phyloP scores from a whole-genome alignment of 2,888 invertebrate species.

The Acrobasis repandana region DNA sequence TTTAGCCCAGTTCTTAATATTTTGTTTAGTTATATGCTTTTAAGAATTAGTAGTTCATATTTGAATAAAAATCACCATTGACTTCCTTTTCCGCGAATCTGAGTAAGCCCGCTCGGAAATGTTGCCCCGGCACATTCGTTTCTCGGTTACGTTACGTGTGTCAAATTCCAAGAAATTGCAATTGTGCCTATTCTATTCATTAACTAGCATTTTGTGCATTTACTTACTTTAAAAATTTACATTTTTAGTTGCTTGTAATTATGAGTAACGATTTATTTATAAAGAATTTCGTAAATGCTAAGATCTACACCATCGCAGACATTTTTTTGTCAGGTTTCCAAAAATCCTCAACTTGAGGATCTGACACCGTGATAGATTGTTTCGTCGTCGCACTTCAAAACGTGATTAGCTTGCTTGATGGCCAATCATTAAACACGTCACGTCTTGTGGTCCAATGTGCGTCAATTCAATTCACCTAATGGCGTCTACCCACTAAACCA shows the following conservation, averaged over 20 bases:
- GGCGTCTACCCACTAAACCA: constrained; percentile 12
- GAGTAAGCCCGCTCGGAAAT: too few relatives aligned
- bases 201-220: constrained; percentile 1
- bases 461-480: constrained; percentile 24
- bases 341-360: not conserved
- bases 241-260: not conserved
- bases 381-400: constrained; percentile 1
- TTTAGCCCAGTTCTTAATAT: too few relatives aligned
- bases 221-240: not conserved
- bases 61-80: too few relatives aligned
- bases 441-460: constrained; percentile 19
- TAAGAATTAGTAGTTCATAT: too few relatives aligned
- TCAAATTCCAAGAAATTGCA: not conserved
- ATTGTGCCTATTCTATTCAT: not conserved
- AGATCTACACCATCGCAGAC: not conserved
- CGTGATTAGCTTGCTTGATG: not conserved
- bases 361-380: constrained; percentile 3
- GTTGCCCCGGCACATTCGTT: too few relatives aligned
- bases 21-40: too few relatives aligned
- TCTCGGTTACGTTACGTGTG: too few relatives aligned
- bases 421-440: constrained; percentile 19
- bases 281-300: not conserved
- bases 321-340: not conserved
- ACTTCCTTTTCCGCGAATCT: too few relatives aligned
- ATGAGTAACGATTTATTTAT: not conserved